Evolutionary conservation across 2,888 invertebrate genomes (phyloP), one percentile per base, ranked within the genome.

Genomic region (Mesoligia furuncula): DNA sequence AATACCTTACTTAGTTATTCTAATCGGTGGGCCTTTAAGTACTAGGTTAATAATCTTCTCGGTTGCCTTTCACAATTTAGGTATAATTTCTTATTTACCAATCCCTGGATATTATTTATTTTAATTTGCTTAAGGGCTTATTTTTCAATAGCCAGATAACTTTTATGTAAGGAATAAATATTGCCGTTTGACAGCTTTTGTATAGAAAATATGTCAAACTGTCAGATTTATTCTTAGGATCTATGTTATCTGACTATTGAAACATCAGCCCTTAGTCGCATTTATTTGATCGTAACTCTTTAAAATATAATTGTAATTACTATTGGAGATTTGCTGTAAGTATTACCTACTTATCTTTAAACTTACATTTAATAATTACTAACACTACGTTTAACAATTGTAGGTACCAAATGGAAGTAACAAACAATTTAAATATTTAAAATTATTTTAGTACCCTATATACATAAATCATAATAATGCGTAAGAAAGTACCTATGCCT

Each of bases 381-480:
- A 36, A 45, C 36, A 81, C 20, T 59, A 80, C 65, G 27, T 74
- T 75, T 20, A 79, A 81, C 36, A 75, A 27, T 48, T n/a, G 45
- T 59, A 75, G 57, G 65, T 81, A 81, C 65, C 27, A 57, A 81
- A 79, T 79, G 79, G 79, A 79, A 79, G 79, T 81, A 81, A 59
- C 31, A 17, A 42, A 59, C n/a, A 59, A 36, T 80, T 65, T 51
- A 27, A 76, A 20, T 59, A 31, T n/a, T 39, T 42, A 11, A 20
- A 39, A 39, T 27, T 62, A 36, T 77, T 48, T 36, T 59, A 61
- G 17, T 68, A 70, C 42, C 72, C n/a, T 45, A 45, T 13, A 45
- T 54, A 39, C 6, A 8, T n/a, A 39, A 15, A 27, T n/a, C 0
- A 36, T 36, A 57, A 7, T 17, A 51, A 17, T 51, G 48, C 27